These are phyloP conservation scores for Zaprionus lachaisei DNA, from an alignment of 1,140 invertebrate species.

Conservation along the genomic window DNA sequence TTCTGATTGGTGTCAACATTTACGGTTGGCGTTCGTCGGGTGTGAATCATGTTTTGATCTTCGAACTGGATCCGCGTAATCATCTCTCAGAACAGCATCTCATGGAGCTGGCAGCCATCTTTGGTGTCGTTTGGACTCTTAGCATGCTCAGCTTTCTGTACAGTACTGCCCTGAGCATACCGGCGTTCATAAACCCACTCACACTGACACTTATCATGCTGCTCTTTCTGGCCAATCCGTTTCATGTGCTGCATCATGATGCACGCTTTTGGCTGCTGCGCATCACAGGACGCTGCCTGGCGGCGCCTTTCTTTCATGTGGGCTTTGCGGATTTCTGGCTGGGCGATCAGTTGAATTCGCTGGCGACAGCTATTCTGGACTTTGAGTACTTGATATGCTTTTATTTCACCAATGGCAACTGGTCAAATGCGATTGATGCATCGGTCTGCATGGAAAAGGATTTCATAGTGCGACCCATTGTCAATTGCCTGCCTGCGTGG, in stretches of 20 bases:
- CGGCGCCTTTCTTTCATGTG: constrained; percentile 97
- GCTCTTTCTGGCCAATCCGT: constrained; percentile 95
- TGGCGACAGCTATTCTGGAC: constrained; percentile 95
- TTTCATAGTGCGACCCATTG: constrained; percentile 89
- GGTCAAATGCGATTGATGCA: constrained; percentile 87
- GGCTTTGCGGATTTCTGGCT: constrained; percentile 99
- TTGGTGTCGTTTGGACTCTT: constrained; percentile 97
- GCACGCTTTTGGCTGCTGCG: constrained; percentile 93
- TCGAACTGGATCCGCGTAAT: constrained; percentile 98
- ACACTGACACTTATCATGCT: constrained; percentile 94
- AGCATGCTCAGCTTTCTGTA: constrained; percentile 93
- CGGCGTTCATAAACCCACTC: constrained; percentile 95
- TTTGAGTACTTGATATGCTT: constrained; percentile 96
- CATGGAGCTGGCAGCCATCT: constrained; percentile 97
- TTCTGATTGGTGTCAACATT: constrained; percentile 98
- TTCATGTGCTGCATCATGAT: constrained; percentile 96
- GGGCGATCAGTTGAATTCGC: constrained; percentile 98
- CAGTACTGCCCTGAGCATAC: constrained; percentile 93
- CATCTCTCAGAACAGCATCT: constrained; percentile 98
- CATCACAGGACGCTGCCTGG: constrained; percentile 92
- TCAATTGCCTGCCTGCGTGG: constrained; percentile 97
- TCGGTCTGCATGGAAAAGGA: constrained; percentile 88
- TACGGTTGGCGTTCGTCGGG: constrained; percentile 99
- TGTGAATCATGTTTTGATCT: constrained; percentile 99
- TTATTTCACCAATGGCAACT: constrained; percentile 90